Conservation (phyloP, 2,888 invertebrate species). For the Lycia hirtaria region DNA sequence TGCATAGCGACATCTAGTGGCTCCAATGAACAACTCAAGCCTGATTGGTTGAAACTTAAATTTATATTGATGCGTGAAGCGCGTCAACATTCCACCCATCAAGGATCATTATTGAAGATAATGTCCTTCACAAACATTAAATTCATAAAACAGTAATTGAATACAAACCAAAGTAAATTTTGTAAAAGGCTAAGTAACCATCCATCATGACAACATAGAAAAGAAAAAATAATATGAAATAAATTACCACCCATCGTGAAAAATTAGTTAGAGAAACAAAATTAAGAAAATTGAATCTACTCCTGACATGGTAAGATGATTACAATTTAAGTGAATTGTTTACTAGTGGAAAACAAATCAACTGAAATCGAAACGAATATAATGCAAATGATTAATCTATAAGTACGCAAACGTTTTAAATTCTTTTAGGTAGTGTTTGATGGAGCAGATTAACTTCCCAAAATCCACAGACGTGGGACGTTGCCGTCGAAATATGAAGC, state of each 20-base stretch:
- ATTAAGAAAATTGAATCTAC: neutral
- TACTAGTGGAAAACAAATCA: neutral
- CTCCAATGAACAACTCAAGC: no score
- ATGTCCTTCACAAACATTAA: neutral
- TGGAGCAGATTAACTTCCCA: neutral
- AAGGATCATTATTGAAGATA: neutral
- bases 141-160: neutral
- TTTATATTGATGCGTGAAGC: no score
- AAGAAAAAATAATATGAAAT: no score
- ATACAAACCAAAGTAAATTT: neutral
- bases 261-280: neutral
- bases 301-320: neutral
- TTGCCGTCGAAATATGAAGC: neutral
- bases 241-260: slow-evolving; percentile 1
- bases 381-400: slow-evolving; percentile 12
- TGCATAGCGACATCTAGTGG: no score
- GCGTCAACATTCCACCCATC: slow-evolving; percentile 2
- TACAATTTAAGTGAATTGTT: neutral
- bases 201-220: neutral
- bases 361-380: slow-evolving; percentile 7
- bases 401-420: slow-evolving; percentile 29
- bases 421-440: slow-evolving; percentile 24
- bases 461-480: neutral
- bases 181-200: no score
- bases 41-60: no score